Percentiles rank a stretch among this genome's conserved stretches.
Conservation (phyloP, 2,797 vertebrate species). For the Tapirus indicus region DNA sequence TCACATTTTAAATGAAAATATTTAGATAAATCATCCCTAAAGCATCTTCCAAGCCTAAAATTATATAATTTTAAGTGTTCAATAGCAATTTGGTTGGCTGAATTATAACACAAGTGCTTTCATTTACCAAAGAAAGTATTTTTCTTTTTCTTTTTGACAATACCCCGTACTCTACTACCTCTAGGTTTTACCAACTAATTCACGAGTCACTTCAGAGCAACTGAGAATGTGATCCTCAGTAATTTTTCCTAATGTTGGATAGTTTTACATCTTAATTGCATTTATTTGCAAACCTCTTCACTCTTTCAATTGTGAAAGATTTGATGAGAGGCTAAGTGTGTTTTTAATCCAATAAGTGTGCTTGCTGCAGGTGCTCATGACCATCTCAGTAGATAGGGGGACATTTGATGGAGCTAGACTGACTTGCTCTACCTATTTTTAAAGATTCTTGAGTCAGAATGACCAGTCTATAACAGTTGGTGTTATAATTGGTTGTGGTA, state of each 20-base stretch:
- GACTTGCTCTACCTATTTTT: neutral
- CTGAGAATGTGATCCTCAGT: neutral
- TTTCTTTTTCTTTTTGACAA: neutral
- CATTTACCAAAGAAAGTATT: neutral
- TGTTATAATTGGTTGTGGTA: neutral
- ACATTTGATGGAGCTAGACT: neutral
- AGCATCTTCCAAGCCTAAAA: neutral
- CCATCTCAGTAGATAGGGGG: neutral
- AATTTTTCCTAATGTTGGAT: neutral
- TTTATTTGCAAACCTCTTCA: neutral
- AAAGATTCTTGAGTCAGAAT: neutral
- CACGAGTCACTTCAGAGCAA: neutral
- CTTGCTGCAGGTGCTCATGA: neutral
- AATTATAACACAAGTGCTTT: constrained; percentile 20
- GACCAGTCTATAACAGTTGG: neutral
- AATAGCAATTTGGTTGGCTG: neutral
- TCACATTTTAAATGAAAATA: neutral
- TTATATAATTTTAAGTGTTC: neutral
- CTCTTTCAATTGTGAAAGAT: neutral
- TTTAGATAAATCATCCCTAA: constrained; percentile 2
- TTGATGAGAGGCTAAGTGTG: neutral
- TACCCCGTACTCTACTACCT: neutral
- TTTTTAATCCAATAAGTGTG: neutral
- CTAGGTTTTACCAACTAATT: neutral
- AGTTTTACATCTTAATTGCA: neutral